phyloP scores from a whole-genome alignment of 2,113 vertebrate species.

The Choloepus hoffmanni region DNA sequence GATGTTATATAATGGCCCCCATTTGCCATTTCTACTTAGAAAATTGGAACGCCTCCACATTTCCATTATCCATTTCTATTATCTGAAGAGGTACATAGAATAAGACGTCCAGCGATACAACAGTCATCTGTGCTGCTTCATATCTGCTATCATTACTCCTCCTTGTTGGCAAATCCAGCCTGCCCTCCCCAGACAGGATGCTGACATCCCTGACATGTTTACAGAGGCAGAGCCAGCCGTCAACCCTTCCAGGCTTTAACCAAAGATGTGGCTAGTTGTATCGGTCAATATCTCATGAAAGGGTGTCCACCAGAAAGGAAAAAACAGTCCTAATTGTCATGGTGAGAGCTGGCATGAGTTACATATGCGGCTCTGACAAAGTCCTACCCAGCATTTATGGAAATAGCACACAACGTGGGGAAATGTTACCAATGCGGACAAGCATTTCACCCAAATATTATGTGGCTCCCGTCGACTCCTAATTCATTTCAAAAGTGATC shows the following conservation, averaged over 20 bases:
- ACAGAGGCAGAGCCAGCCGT: background rate
- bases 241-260: background rate
- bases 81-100: constrained; percentile 43
- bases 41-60: constrained; percentile 17
- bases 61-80: constrained; percentile 27
- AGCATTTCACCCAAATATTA: constrained; percentile 15
- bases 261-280: constrained; percentile 43
- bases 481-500: constrained; percentile 48
- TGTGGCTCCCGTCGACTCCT: background rate
- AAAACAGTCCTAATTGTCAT: background rate
- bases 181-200: background rate
- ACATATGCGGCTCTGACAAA: background rate
- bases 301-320: constrained; percentile 58
- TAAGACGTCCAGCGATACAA: background rate
- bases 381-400: background rate
- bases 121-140: background rate
- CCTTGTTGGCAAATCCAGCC: background rate
- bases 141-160: background rate
- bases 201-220: background rate
- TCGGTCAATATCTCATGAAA: constrained; percentile 59
- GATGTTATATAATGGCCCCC: constrained; percentile 4
- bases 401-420: background rate
- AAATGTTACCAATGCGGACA: constrained; percentile 13
- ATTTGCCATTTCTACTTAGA: constrained; percentile 49
- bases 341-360: constrained; percentile 5